phyloP scores from a whole-genome alignment of 2,797 vertebrate species.

The Allobates femoralis region DNA sequence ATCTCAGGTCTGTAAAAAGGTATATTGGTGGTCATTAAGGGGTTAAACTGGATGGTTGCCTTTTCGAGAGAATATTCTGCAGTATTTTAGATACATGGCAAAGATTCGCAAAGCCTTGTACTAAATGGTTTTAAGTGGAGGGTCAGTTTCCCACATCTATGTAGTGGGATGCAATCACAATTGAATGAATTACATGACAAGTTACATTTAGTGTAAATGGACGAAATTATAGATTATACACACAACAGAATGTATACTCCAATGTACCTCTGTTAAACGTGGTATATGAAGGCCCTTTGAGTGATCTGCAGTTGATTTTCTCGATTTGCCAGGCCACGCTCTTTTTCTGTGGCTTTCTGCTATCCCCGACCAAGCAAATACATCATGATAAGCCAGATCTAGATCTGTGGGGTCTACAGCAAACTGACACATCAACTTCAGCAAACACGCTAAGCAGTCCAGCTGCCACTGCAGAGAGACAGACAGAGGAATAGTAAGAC shows the following conservation, averaged over 20 bases:
- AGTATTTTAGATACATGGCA: no score
- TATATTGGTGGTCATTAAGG: no score
- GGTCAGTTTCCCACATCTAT: no score
- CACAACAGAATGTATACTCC: not conserved
- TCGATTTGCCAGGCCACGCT: constrained; percentile 93
- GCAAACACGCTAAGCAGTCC: constrained; percentile 95
- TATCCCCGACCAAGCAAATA: constrained; percentile 96
- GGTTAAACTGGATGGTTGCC: no score
- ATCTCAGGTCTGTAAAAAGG: no score
- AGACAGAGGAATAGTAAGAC: not conserved
- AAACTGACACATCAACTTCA: constrained; percentile 98
- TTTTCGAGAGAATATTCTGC: no score
- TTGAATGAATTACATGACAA: no score
- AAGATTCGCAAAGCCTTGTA: no score
- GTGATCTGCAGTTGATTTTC: constrained; percentile 91
- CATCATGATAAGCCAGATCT: constrained; percentile 96
- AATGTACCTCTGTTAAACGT: constrained; percentile 90
- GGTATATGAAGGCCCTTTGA: constrained; percentile 94
- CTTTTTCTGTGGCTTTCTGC: constrained; percentile 91
- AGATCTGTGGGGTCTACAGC: constrained; percentile 95
- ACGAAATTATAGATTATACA: not conserved
- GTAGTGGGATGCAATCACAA: no score
- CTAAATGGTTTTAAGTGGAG: no score
- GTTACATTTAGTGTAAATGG: no score
- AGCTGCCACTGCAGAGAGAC: constrained; percentile 87